Percentiles rank a stretch among this genome's conserved stretches.
phyloP scores from a whole-genome alignment of 2,888 invertebrate species.

The Torymus auratus region DNA sequence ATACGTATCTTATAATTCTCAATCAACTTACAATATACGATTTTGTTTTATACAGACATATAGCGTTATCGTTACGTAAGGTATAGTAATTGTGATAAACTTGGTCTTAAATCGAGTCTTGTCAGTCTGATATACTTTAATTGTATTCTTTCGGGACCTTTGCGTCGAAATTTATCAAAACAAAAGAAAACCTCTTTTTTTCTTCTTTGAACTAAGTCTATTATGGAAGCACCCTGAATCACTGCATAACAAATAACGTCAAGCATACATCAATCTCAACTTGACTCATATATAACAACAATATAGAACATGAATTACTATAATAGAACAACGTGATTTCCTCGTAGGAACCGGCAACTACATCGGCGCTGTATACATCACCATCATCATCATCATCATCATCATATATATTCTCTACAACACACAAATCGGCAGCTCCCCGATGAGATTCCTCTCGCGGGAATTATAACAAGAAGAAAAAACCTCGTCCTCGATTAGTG shows the following conservation, averaged over 20 bases:
- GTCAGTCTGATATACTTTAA: conserved; percentile 67
- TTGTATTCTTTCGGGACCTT: conserved; percentile 61
- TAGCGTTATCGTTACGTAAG: conserved; percentile 34
- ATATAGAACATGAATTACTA: conserved; percentile 23
- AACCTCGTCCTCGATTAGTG: conserved; percentile 38
- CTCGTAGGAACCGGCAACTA: conserved; percentile 15
- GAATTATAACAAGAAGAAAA: conserved; percentile 26
- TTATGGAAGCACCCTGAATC: conserved; percentile 75
- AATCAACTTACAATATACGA: conserved; percentile 48
- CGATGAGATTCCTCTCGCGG: neutral
- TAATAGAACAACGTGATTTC: conserved; percentile 11
- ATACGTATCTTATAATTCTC: conserved; percentile 51
- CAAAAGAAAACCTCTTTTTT: conserved; percentile 22
- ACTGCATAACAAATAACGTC: conserved; percentile 65
- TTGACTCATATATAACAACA: conserved; percentile 42
- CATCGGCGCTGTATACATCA: neutral
- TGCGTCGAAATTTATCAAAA: conserved; percentile 59
- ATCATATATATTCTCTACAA: neutral
- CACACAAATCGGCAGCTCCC: neutral
- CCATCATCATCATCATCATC: neutral
- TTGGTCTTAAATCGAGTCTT: conserved; percentile 67
- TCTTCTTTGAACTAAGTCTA: conserved; percentile 54
- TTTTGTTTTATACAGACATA: conserved; percentile 43
- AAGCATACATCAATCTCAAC: conserved; percentile 32
- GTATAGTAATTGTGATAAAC: conserved; percentile 57